Percentiles rank a stretch among this genome's conserved stretches.
Evolutionary conservation across 2,888 invertebrate genomes (phyloP).

Genomic region (Pediacus dermestoides): DNA sequence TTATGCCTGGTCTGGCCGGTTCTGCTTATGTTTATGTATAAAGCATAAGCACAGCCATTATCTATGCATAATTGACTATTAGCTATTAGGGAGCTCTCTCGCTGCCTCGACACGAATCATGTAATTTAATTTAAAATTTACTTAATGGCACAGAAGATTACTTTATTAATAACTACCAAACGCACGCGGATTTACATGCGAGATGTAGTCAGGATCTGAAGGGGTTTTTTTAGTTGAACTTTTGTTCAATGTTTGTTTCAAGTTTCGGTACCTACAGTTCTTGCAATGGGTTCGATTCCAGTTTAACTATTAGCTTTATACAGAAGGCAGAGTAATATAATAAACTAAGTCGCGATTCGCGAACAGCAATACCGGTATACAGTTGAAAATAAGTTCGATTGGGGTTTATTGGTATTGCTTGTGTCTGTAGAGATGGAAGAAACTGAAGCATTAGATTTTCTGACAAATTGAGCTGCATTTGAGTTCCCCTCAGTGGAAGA

Average conservation of each 20-base stretch:
- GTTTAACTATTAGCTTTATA: too few species aligned
- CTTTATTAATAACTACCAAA: too few species aligned
- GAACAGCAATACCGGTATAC: slow-evolving; percentile 26
- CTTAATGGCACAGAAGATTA: slow-evolving; percentile 43
- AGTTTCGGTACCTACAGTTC: too few species aligned
- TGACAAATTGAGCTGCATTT: slow-evolving; percentile 55
- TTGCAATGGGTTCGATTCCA: too few species aligned
- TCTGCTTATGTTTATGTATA: slow-evolving; percentile 45
- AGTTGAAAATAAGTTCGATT: slow-evolving; percentile 26
- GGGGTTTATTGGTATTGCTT: slow-evolving; percentile 31
- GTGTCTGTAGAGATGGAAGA: slow-evolving; percentile 27
- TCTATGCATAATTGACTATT: slow-evolving; percentile 43
- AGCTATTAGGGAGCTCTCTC: slow-evolving; percentile 19
- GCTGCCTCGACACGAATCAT: slow-evolving; percentile 28
- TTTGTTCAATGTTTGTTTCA: too few species aligned
- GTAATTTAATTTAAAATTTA: slow-evolving; percentile 47
- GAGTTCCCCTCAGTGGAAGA: slow-evolving; percentile 49
- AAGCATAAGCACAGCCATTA: slow-evolving; percentile 36
- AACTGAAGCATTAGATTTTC: slow-evolving; percentile 51
- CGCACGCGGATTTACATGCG: too few species aligned
- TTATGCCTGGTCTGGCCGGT: slow-evolving; percentile 30
- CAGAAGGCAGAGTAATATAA: too few species aligned
- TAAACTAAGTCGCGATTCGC: slow-evolving; percentile 34
- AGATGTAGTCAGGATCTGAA: too few species aligned
- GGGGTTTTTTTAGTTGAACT: too few species aligned